Conservation (phyloP, 2,113 vertebrate species). For the Rynchops niger region DNA sequence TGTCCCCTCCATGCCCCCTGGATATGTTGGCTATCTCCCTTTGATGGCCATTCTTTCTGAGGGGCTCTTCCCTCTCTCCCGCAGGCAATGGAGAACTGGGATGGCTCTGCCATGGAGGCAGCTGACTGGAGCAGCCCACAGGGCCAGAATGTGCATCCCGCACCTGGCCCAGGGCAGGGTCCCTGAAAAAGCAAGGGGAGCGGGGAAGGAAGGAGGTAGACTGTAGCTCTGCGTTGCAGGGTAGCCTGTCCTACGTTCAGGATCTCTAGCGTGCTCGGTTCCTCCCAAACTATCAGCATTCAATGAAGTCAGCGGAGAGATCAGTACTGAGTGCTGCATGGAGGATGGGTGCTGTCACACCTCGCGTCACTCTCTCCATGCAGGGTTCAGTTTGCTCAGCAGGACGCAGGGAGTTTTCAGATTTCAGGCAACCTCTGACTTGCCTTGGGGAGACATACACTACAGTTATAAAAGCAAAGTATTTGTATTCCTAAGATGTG, state of each 20-base stretch:
- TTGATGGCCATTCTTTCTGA: background rate
- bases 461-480: background rate
- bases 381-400: background rate
- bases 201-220: background rate
- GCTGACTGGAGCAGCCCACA: background rate
- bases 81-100: background rate
- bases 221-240: too few species aligned
- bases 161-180: background rate
- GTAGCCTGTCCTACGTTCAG: background rate
- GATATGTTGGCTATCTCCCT: background rate
- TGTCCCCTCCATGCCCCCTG: background rate
- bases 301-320: background rate
- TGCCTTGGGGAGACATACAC: background rate
- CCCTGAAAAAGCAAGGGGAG: background rate
- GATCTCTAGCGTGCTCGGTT: background rate
- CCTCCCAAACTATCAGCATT: background rate
- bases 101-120: background rate
- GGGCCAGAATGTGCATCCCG: background rate
- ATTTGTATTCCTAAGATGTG: background rate
- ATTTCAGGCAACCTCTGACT: background rate
- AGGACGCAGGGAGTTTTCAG: too few species aligned
- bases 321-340: too few species aligned
- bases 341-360: background rate
- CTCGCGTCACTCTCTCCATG: background rate
- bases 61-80: background rate